phyloP scores from a whole-genome alignment of 2,797 vertebrate species.

The Presbytis comata region DNA sequence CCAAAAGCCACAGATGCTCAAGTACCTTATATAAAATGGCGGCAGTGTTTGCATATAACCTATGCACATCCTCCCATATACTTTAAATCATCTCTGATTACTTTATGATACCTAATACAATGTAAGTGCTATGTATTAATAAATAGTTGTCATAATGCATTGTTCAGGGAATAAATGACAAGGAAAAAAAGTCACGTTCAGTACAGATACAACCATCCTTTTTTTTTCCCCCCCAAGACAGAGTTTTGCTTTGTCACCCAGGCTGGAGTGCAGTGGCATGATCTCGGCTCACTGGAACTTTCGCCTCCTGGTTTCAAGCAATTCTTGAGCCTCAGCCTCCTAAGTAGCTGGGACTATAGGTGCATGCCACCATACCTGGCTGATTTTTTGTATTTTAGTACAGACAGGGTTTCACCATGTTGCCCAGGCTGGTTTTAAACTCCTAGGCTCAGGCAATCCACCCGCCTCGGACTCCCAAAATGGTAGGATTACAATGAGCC shows the following conservation, averaged over 20 bases:
- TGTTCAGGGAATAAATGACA: neutral
- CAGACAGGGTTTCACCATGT: neutral
- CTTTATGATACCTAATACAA: neutral
- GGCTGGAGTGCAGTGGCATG: neutral
- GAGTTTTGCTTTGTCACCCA: neutral
- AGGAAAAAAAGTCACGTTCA: neutral
- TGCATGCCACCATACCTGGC: neutral
- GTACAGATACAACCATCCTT: neutral
- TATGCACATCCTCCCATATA: neutral
- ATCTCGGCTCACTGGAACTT: neutral
- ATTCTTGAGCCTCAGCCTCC: neutral
- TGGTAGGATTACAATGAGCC: neutral
- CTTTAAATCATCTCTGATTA: neutral
- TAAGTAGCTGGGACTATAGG: neutral
- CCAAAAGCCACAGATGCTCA: neutral
- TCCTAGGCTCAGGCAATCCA: neutral
- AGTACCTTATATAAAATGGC: neutral
- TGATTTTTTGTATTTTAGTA: neutral
- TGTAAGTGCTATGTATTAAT: neutral
- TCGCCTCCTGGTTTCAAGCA: neutral
- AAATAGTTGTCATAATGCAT: neutral
- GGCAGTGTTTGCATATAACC: neutral
- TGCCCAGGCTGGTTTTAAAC: neutral
- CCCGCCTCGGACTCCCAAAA: neutral
- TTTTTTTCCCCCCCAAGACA: neutral